Evolutionary conservation across 1,140 invertebrate species (phyloP), one percentile per base, ranked within the genome.

Genomic region (Drosophila asahinai): DNA sequence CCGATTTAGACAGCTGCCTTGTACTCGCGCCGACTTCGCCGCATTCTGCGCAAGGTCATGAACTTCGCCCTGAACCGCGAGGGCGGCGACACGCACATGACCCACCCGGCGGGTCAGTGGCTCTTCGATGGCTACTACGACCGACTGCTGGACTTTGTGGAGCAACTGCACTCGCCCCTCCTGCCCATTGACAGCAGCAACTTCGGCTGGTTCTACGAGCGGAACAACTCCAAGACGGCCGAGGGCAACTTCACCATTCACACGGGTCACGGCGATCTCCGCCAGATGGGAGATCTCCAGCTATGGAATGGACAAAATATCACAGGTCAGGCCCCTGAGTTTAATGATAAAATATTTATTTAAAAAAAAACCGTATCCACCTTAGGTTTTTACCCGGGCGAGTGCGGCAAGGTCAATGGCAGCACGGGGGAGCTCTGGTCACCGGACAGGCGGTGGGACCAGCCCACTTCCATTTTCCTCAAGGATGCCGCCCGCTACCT

Each of bases 191-290:
- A 96, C 2, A 96, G 93, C 84, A 93, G 95, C 59, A 95, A 95
- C 86, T 97, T 97, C 91, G 96, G 95, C n/a, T 97, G 96, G 96
- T 97, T 97, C 90, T 96, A 96, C 87, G 80, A 96, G 94, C 94
- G 96, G 55, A 97, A 97, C 90, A 93, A 93, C 27, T 96, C 96
- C 0, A 92, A 94, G 19, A 94, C 93, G 1, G 97, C 95, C 80
- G 97, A 97, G 91, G 97, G 97, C 4, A 94, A 94, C 27, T 97
- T 95, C 77, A 96, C 95, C 17, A 96, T 97, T 94, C 94, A 95
- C 49, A 96, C 96, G 2, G 97, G 97, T 5, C 91, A 81, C 2
- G 89, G 93, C 9, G 94, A 96, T 86, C 94, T 96, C 47, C 82
- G 91, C 3, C 93, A 94, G 65, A 84, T 97, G 51, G 97, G 96